Evolutionary conservation across 2,888 invertebrate genomes (phyloP).

Genomic region (Caenorhabditis becei): DNA sequence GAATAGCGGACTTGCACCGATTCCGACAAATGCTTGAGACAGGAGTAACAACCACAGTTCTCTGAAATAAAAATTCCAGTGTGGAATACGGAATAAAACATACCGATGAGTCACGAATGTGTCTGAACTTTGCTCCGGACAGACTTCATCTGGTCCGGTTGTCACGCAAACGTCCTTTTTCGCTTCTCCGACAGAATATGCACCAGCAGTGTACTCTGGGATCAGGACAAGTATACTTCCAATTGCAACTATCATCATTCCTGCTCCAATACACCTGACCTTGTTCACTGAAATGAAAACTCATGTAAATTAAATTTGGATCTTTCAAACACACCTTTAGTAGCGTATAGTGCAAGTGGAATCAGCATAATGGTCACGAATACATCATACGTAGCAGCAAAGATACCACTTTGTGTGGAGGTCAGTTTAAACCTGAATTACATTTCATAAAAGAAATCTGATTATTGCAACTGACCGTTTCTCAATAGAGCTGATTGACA

Average conservation of each 20-base stretch:
- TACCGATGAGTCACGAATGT: slow-evolving; percentile 35
- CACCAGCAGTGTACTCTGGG: slow-evolving; percentile 68
- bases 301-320: not conserved
- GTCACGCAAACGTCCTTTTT: slow-evolving; percentile 44
- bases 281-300: slow-evolving; percentile 68
- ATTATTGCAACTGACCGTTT: slow-evolving; percentile 52
- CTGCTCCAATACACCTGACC: slow-evolving; percentile 65
- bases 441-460: not conserved
- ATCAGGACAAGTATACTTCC: slow-evolving; percentile 66
- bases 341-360: slow-evolving; percentile 66
- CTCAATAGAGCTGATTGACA: slow-evolving; percentile 71
- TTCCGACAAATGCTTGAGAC: slow-evolving; percentile 70
- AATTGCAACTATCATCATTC: slow-evolving; percentile 71
- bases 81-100: not conserved
- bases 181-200: slow-evolving; percentile 60
- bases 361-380: slow-evolving; percentile 70
- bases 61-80: slow-evolving; percentile 33
- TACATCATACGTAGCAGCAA: slow-evolving; percentile 72
- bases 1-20: slow-evolving; percentile 72
- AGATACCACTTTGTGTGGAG: slow-evolving; percentile 70
- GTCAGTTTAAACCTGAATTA: slow-evolving; percentile 65
- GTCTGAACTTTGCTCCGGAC: slow-evolving; percentile 15
- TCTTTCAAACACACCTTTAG: slow-evolving; percentile 50
- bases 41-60: slow-evolving; percentile 62
- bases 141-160: slow-evolving; percentile 28